phyloP scores from a whole-genome alignment of 2,797 vertebrate genomes.

The Brotula barbata region DNA sequence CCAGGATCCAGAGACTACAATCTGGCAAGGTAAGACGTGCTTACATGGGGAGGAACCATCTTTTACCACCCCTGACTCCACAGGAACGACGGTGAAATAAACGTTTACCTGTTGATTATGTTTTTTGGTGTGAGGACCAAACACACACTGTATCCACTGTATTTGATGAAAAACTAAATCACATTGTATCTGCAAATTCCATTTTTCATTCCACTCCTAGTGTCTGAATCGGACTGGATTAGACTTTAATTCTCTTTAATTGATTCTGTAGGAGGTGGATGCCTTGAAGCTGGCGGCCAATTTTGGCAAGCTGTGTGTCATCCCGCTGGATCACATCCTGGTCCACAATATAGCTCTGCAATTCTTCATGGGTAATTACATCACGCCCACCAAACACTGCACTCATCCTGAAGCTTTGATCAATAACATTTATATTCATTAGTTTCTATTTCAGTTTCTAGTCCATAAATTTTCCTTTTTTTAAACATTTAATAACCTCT shows the following conservation, averaged over 20 bases:
- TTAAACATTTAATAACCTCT: conserved; percentile 5
- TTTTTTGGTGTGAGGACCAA: neutral
- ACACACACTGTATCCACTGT: neutral
- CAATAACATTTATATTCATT: conserved; percentile 37
- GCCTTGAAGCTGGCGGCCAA: conserved; percentile 95
- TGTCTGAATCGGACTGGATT: too few relatives aligned
- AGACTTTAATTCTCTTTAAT: neutral
- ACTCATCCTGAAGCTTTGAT: conserved; percentile 15
- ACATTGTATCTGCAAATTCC: too few relatives aligned
- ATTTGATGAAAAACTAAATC: neutral
- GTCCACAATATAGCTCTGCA: conserved; percentile 99
- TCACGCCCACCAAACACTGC: too few relatives aligned
- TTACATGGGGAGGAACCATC: neutral
- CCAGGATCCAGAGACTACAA: conserved; percentile 95
- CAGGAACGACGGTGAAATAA: too few relatives aligned
- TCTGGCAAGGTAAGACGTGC: conserved; percentile 92
- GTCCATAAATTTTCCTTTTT: conserved; percentile 30
- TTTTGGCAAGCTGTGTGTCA: conserved; percentile 97
- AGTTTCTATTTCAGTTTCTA: too few relatives aligned
- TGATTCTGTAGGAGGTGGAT: conserved; percentile 88
- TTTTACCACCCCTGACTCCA: too few relatives aligned
- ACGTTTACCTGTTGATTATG: neutral
- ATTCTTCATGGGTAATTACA: conserved; percentile 97
- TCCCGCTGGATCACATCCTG: conserved; percentile 96
- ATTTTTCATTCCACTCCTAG: too few relatives aligned